Conservation (phyloP, 2,888 invertebrate genomes). For the Drosophila macrospina region DNA sequence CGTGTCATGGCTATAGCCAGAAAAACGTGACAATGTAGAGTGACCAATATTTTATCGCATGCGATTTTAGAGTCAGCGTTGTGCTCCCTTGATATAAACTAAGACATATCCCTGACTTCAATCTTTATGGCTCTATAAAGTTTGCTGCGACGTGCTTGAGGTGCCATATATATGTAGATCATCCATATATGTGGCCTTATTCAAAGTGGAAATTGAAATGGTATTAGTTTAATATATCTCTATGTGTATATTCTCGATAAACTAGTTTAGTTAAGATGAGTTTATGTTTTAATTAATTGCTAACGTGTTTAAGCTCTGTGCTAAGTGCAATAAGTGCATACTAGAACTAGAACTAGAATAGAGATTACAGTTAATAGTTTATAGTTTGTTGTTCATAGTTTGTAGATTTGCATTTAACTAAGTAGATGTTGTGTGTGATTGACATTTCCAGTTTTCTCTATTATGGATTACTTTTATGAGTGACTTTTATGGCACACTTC, state of each 20-base stretch:
- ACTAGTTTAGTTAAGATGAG: slow-evolving; percentile 54
- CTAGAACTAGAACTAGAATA: slow-evolving; percentile 29
- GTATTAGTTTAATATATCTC: slow-evolving; percentile 19
- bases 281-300: slow-evolving; percentile 34
- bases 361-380: too few species aligned
- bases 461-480: slow-evolving; percentile 24
- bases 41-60: slow-evolving; percentile 8
- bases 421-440: slow-evolving; percentile 16
- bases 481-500: slow-evolving; percentile 4
- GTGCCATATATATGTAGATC: slow-evolving; percentile 33
- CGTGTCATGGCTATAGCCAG: slow-evolving; percentile 54
- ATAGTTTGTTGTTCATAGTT: too few species aligned
- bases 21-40: slow-evolving; percentile 70
- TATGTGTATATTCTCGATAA: slow-evolving; percentile 30
- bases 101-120: slow-evolving; percentile 32
- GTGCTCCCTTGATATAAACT: slow-evolving; percentile 4
- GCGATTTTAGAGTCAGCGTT: not conserved
- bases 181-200: slow-evolving; percentile 32
- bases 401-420: slow-evolving; percentile 40
- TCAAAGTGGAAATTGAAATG: slow-evolving; percentile 8
- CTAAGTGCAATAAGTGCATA: slow-evolving; percentile 17
- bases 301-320: slow-evolving; percentile 42
- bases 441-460: slow-evolving; percentile 39
- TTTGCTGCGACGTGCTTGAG: slow-evolving; percentile 31
- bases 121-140: slow-evolving; percentile 37